phyloP scores from a whole-genome alignment of 1,140 invertebrate species.

The Bombus turneri region DNA sequence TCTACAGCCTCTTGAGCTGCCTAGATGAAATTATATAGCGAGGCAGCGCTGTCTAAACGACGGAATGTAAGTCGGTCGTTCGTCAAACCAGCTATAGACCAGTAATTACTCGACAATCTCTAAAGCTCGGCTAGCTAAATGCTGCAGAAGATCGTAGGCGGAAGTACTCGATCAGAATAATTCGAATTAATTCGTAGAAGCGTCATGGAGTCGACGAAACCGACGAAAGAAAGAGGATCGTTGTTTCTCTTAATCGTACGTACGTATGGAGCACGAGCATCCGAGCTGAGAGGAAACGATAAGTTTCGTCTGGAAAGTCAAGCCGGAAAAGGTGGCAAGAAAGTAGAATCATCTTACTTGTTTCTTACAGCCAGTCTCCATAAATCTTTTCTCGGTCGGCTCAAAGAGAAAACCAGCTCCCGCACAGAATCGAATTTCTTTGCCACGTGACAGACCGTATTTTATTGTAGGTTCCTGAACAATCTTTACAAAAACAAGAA shows the following conservation, averaged over 20 bases:
- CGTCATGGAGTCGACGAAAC: not conserved
- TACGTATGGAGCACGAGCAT: conserved; percentile 15
- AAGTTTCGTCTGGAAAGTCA: conserved; percentile 22
- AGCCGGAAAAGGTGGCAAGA: conserved; percentile 33
- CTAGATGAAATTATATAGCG: conserved; percentile 68
- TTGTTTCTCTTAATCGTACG: not conserved
- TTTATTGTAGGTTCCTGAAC: conserved; percentile 61
- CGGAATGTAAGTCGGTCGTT: conserved; percentile 71
- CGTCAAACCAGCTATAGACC: conserved; percentile 64
- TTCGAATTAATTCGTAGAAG: conserved; percentile 74
- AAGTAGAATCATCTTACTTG: conserved; percentile 51
- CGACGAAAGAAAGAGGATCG: not conserved
- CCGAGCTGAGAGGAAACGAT: conserved; percentile 4
- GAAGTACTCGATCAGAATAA: conserved; percentile 77
- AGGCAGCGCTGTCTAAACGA: conserved; percentile 59
- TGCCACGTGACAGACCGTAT: conserved; percentile 70
- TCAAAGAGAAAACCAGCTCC: conserved; percentile 41
- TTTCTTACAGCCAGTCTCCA: conserved; percentile 68
- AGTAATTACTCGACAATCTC: conserved; percentile 64
- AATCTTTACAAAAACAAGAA: conserved; percentile 53
- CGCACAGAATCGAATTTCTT: conserved; percentile 66
- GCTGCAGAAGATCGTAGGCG: conserved; percentile 59
- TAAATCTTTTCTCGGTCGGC: conserved; percentile 73
- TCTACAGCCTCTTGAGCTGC: conserved; percentile 40
- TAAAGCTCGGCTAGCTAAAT: conserved; percentile 27